Base-by-base conservation (phyloP, 2,888 invertebrate genomes). In the Lasioglossum villosulum region DNA sequence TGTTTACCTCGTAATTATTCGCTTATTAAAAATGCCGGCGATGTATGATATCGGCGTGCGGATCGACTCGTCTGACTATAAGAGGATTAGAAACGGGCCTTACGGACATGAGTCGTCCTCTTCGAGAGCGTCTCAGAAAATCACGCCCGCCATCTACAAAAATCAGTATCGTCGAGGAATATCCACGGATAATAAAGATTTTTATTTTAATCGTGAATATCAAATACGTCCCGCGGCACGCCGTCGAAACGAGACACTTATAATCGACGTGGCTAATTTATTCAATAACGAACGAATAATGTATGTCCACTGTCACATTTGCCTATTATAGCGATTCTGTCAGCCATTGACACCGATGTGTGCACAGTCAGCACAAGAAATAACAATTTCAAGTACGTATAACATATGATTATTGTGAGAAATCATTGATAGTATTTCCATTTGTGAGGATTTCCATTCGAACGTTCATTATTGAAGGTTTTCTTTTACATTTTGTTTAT, bases 1-100 rank as follows among this genome's bases (percentile, higher is more conserved):
- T 83, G 77, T 84, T 84, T 82, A 48, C 79, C 76, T 81, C 80
- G 82, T 89, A 91, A 91, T 91, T 91, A 88, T 84, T 80, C 63
- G 66, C 59, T 73, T 75, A 80, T 72, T 80, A 82, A 77, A 82
- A 82, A n/a, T 73, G 16, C 37, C n/a, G 30, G n/a, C 39, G 63
- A 48, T 48, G 77, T 77, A 63, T 48, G 45, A 30, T 77, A 66
- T 76, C 72, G 63, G 80, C 63, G 80, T 19, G 70, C 79, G n/a
- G 23, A 74, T 74, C 73, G 56, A n/a, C 72, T 72, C 78, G 56
- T 30, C 16, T 23, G 42, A n/a, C 56, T 59, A 52, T 19, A 66
- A 68, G 78, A 27, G 73, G 66, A 84, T 82, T 82, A 84, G 84
- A 84, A 84, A 84, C 82, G 82, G 75, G 74, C 30, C 66, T 68